These are phyloP conservation scores for Drosophila guanche DNA, from an alignment of 1,140 invertebrate genomes.

Conservation along the genomic window DNA sequence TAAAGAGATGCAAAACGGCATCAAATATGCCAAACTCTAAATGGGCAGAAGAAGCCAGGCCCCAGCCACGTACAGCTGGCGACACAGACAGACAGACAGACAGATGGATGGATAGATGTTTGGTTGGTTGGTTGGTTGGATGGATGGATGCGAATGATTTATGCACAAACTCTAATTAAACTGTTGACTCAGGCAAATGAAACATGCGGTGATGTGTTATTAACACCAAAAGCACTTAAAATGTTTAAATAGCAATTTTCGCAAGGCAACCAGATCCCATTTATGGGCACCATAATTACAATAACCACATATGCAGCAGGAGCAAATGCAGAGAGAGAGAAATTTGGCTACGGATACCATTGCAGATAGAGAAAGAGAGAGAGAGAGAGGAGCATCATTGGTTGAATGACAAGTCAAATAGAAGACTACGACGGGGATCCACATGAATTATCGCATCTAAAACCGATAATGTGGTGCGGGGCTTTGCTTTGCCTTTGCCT, in stretches of 20 bases:
- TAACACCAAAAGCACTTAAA: constrained; percentile 75
- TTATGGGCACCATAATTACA: constrained; percentile 61
- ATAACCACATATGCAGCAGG: constrained; percentile 20
- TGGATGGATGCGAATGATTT: constrained; percentile 60
- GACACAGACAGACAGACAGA: constrained; percentile 19
- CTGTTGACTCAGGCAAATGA: constrained; percentile 74
- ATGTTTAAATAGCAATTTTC: constrained; percentile 72
- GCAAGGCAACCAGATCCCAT: constrained; percentile 15
- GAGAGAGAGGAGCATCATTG: background rate
- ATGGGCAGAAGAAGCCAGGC: constrained; percentile 29
- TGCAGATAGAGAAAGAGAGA: no score
- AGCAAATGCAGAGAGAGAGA: background rate
- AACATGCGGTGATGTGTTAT: constrained; percentile 73
- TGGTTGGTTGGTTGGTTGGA: constrained; percentile 12
- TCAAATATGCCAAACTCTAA: constrained; percentile 47
- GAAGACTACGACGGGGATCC: constrained; percentile 6
- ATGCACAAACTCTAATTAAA: constrained; percentile 76
- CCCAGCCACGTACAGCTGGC: background rate
- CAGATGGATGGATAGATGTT: background rate
- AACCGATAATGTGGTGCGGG: constrained; percentile 7
- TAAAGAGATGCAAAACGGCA: constrained; percentile 43
- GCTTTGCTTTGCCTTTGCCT: constrained; percentile 14
- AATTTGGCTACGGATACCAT: background rate
- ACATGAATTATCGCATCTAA: constrained; percentile 32
- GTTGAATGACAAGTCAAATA: constrained; percentile 53